Conservation (phyloP, 2,113 vertebrate species). For the Ranitomeya variabilis region DNA sequence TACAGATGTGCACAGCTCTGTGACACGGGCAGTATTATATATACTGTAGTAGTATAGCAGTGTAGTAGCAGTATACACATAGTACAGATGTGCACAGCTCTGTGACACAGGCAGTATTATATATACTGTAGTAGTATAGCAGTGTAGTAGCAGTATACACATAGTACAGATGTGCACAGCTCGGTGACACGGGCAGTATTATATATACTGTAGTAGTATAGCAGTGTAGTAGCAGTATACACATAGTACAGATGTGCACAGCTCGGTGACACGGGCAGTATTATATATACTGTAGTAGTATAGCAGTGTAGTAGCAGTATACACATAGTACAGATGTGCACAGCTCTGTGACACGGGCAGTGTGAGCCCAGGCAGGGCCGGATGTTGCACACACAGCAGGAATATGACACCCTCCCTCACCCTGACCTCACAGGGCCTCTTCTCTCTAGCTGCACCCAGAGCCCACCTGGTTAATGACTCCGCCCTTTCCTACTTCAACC, state of each 20-base stretch:
- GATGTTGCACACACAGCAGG: slow-evolving; percentile 35
- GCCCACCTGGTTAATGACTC: slow-evolving; percentile 23
- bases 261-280: not conserved
- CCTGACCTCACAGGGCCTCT: slow-evolving; percentile 51
- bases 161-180: not conserved
- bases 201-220: not conserved
- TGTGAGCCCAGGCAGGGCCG: not conserved
- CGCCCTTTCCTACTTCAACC: slow-evolving; percentile 27
- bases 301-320: too few relatives aligned
- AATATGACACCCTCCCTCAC: slow-evolving; percentile 12
- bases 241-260: not conserved
- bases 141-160: not conserved
- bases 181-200: too few relatives aligned
- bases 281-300: not conserved
- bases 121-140: not conserved
- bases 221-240: too few relatives aligned
- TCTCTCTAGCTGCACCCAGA: slow-evolving; percentile 33
- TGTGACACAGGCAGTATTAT: not conserved
- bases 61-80: not conserved
- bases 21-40: not conserved
- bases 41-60: not conserved
- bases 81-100: not conserved
- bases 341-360: not conserved
- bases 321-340: not conserved
- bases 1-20: too few relatives aligned